These are phyloP conservation scores for Cynopterus sphinx DNA, from an alignment of 2,797 vertebrate genomes.

Conservation along the genomic window DNA sequence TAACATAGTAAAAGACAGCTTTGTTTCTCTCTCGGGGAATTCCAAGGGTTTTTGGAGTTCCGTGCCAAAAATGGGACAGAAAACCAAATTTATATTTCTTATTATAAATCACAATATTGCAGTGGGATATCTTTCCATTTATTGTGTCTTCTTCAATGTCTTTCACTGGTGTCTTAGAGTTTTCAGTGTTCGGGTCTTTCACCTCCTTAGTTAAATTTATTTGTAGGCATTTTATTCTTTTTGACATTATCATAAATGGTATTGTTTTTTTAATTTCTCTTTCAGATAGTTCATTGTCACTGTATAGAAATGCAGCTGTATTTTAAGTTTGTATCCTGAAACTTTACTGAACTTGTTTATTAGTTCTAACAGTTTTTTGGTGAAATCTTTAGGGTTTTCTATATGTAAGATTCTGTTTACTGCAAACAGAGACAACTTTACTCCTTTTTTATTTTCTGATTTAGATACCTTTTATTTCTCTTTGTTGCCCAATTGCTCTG, in stretches of 20 bases:
- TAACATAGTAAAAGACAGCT: too few relatives aligned
- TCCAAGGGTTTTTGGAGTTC: background rate
- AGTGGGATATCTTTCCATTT: background rate
- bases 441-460: background rate
- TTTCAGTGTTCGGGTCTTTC: background rate
- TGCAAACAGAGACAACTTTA: background rate
- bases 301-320: background rate
- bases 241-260: background rate
- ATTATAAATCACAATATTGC: background rate
- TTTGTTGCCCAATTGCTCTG: background rate
- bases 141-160: background rate
- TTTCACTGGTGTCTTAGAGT: background rate
- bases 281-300: background rate
- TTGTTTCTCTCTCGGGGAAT: background rate
- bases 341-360: background rate
- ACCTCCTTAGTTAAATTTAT: background rate
- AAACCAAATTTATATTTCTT: too few relatives aligned
- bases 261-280: background rate
- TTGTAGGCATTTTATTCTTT: background rate
- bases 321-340: background rate
- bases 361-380: background rate
- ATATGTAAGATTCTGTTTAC: background rate
- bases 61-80: background rate
- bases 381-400: background rate
- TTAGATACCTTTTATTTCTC: background rate